A percentile compares a stretch with the other conserved stretches of the same genome.
Evolutionary conservation across 2,888 invertebrate species (phyloP).

Genomic region (Lottia gigantea): DNA sequence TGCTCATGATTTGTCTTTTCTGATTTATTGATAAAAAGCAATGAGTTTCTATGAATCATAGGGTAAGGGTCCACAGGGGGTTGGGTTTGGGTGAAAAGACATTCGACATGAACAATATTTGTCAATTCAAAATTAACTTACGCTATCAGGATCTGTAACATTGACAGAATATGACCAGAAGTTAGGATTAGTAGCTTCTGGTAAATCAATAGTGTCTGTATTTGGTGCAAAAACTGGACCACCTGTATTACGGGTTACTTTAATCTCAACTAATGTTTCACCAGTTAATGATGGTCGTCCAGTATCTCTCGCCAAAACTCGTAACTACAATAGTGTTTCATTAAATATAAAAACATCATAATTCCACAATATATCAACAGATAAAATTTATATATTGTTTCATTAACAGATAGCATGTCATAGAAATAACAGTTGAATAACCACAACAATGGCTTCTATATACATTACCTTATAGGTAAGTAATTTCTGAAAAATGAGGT

Average conservation of each 20-base stretch:
- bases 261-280: conserved; percentile 42
- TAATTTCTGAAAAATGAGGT: no score
- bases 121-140: no score
- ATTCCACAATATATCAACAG: background rate
- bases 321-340: conserved; percentile 38
- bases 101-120: no score
- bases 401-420: no score
- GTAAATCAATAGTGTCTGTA: conserved; percentile 36
- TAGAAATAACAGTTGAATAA: no score
- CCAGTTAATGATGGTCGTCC: conserved; percentile 40
- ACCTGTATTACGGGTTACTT: conserved; percentile 51
- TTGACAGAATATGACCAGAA: conserved; percentile 47
- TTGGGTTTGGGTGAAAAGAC: no score
- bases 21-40: no score
- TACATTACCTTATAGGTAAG: no score
- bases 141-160: conserved; percentile 59
- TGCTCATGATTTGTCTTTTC: no score
- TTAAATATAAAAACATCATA: background rate
- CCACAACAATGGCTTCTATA: no score
- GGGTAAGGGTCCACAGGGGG: no score
- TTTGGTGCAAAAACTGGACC: conserved; percentile 50
- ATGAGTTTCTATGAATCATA: no score
- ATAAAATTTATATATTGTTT: background rate
- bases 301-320: conserved; percentile 54
- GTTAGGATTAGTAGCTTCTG: conserved; percentile 39